Base-by-base conservation (phyloP, 2,888 invertebrate genomes). In the Andrena chrysosceles region DNA sequence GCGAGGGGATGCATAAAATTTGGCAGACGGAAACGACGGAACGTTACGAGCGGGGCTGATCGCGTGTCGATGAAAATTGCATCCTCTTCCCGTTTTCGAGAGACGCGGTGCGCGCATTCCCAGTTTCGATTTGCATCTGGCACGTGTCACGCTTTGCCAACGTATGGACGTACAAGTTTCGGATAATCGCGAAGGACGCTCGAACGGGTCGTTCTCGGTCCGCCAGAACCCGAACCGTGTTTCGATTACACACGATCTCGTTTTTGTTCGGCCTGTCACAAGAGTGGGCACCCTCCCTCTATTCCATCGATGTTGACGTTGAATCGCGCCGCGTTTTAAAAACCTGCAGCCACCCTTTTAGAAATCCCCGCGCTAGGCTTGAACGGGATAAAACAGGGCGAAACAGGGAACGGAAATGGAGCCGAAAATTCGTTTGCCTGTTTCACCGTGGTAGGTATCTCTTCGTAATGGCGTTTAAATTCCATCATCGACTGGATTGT, bases 221-320 rank as follows among this genome's bases (percentile, higher is more conserved):
- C 70, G 67, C 33, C 70, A 73, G 35, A 49, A 5, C 26, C 35
- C 71, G 56, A 60, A 52, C 74, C 73, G 26, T 77, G 56, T 84
- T 84, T 84, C 84, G 84, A 84, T 84, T 84, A 67, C 84, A 77
- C 70, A 76, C 76, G 77, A 76, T 76, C 85, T 76, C 70, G 73
- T 77, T 85, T 70, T 85, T 81, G 73, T 71, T 56, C 70, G 26
- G 42, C 10, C 82, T 70, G 76, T 73, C 83, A 75, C 56, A 42
- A 23, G 62, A 49, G 2, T 31, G 10, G 20, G 56, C 66, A 31
- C 31, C 42, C 42, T 3, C 7, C 26, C 64, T 42, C 33, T 20
- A 4, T 42, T 20, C 23, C 23, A 60, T 59, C 75, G 68, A 48
- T 29, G 72, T 69, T 26, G 71, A 75, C 56, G 76, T 64, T 20